Conservation (phyloP, 2,888 invertebrate species). For the Andrena trimmerana region DNA sequence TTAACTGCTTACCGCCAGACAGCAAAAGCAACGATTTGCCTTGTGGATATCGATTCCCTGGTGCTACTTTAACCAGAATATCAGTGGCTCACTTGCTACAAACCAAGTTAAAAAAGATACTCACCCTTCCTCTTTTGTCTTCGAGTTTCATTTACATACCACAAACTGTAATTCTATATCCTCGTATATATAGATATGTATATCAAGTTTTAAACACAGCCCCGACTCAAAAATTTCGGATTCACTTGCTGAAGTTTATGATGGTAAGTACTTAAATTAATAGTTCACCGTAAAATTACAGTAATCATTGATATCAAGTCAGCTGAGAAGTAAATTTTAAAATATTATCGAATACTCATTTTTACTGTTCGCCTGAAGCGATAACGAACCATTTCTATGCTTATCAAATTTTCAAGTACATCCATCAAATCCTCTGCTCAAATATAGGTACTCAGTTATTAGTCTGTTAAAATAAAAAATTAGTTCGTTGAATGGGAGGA, state of each 20-base stretch:
- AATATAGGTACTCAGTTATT: not conserved
- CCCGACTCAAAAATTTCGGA: not conserved
- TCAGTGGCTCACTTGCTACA: constrained; percentile 1
- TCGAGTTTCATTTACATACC: not conserved
- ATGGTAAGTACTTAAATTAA: not conserved
- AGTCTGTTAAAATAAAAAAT: not conserved
- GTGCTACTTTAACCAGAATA: not conserved
- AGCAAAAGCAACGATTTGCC: constrained; percentile 43
- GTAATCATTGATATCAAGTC: not conserved
- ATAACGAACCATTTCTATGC: too few species aligned
- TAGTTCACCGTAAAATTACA: not conserved
- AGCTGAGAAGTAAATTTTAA: not conserved
- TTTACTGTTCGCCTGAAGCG: too few species aligned
- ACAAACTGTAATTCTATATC: not conserved
- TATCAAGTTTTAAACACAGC: not conserved
- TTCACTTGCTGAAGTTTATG: not conserved
- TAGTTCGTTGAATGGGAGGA: not conserved
- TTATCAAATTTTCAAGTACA: too few species aligned
- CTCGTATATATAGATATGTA: not conserved
- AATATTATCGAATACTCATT: too few species aligned
- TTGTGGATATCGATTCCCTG: constrained; percentile 44
- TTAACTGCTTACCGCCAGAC: constrained; percentile 59
- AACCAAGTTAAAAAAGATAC: not conserved
- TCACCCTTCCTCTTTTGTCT: not conserved
- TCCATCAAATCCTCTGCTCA: too few species aligned